Conservation (phyloP, 37 sponge, comb jelly and placozoan genomes). For the Trichoplax adhaerens region DNA sequence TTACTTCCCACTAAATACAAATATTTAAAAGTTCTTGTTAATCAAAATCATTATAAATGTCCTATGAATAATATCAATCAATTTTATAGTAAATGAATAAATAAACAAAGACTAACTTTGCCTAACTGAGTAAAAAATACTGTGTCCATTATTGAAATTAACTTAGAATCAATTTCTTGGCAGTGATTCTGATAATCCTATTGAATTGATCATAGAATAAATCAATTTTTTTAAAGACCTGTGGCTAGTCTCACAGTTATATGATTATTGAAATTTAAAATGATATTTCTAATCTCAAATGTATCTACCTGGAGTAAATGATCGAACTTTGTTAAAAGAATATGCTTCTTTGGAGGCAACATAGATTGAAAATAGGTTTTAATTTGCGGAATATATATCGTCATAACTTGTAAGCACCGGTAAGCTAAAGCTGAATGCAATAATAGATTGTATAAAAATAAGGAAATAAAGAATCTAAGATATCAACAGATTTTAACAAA, state of each 20-base stretch:
- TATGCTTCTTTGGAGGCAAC: slow-evolving; percentile 36
- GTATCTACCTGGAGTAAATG: slow-evolving; percentile 21
- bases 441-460: background rate
- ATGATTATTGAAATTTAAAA: background rate
- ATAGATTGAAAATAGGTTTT: slow-evolving; percentile 37
- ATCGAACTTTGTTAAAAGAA: slow-evolving; percentile 65
- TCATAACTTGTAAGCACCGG: slow-evolving; percentile 59
- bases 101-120: slow-evolving; percentile 19
- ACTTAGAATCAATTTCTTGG: slow-evolving; percentile 50
- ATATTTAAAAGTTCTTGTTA: background rate
- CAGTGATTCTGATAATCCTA: slow-evolving; percentile 67
- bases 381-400: slow-evolving; percentile 40
- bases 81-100: background rate
- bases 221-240: slow-evolving; percentile 2
- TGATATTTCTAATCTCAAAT: background rate
- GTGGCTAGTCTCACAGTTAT: background rate
- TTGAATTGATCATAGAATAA: background rate
- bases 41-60: background rate
- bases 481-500: background rate
- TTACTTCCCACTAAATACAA: slow-evolving; percentile 63
- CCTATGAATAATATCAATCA: background rate
- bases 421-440: slow-evolving; percentile 38
- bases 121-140: slow-evolving; percentile 45
- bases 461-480: background rate
- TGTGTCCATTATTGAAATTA: slow-evolving; percentile 79